These are phyloP conservation scores for Drosophila sproati DNA, from an alignment of 1,140 invertebrate species.

Conservation along the genomic window DNA sequence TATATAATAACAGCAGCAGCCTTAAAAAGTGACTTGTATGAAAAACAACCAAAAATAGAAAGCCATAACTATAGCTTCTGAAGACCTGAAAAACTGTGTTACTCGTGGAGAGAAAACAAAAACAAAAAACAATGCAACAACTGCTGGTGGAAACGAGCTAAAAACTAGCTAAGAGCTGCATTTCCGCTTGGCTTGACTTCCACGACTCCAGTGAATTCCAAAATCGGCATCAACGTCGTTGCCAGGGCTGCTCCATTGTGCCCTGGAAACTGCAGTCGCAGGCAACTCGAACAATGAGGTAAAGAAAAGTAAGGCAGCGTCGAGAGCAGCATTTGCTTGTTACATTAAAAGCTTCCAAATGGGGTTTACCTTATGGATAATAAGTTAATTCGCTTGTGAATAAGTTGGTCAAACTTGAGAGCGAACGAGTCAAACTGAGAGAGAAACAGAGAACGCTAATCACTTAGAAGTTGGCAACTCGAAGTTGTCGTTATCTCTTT, in stretches of 20 bases:
- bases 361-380: conserved; percentile 82
- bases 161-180: conserved; percentile 80
- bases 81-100: conserved; percentile 67
- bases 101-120: conserved; percentile 55
- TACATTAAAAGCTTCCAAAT: conserved; percentile 73
- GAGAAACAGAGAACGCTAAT: neutral
- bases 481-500: conserved; percentile 8
- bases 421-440: conserved; percentile 9
- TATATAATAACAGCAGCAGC: conserved; percentile 54
- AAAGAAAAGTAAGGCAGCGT: conserved; percentile 47
- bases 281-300: conserved; percentile 71
- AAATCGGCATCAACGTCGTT: conserved; percentile 1
- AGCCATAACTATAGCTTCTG: conserved; percentile 59
- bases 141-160: conserved; percentile 68
- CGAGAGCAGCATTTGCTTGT: conserved; percentile 57
- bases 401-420: conserved; percentile 72
- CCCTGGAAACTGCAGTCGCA: conserved; percentile 54
- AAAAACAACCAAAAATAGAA: conserved; percentile 32
- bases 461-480: conserved; percentile 7
- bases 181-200: conserved; percentile 79
- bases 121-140: conserved; percentile 35
- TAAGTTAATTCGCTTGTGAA: conserved; percentile 81
- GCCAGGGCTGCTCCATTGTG: conserved; percentile 52
- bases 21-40: conserved; percentile 24
- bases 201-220: conserved; percentile 36